phyloP scores from a whole-genome alignment of 2,113 vertebrate species.

The Cromileptes altivelis region DNA sequence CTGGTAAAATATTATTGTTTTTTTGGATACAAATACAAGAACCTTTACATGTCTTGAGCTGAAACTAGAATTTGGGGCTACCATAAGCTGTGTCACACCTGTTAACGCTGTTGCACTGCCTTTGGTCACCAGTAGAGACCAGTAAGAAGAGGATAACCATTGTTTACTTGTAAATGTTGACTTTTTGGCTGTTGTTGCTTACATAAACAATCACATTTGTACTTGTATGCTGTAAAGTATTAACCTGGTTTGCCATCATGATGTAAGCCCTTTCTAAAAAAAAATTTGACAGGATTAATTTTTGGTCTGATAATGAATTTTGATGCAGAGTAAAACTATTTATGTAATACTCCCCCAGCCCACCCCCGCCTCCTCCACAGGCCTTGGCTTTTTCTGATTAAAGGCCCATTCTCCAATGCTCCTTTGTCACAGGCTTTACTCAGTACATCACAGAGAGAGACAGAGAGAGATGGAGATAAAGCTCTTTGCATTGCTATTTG shows the following conservation, averaged over 20 bases:
- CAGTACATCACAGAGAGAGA: slow-evolving; percentile 42
- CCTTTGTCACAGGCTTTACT: slow-evolving; percentile 59
- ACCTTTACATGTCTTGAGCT: not conserved
- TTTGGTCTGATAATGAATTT: slow-evolving; percentile 67
- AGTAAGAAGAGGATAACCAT: not conserved
- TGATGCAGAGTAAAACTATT: slow-evolving; percentile 69
- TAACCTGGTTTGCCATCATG: slow-evolving; percentile 58
- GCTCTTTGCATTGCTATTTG: slow-evolving; percentile 39
- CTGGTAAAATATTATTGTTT: not conserved
- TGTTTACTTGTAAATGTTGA: slow-evolving; percentile 23
- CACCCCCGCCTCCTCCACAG: slow-evolving; percentile 2
- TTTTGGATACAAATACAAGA: not conserved
- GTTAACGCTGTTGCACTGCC: slow-evolving; percentile 21
- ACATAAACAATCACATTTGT: slow-evolving; percentile 47
- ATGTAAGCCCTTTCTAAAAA: slow-evolving; percentile 77
- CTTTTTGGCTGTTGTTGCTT: slow-evolving; percentile 32
- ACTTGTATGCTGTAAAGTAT: slow-evolving; percentile 23
- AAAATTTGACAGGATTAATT: slow-evolving; percentile 71
- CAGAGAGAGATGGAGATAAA: slow-evolving; percentile 33
- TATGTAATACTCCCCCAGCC: slow-evolving; percentile 66
- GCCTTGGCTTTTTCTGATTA: slow-evolving; percentile 66
- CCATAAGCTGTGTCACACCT: not conserved
- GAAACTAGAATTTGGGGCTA: not conserved
- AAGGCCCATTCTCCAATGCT: slow-evolving; percentile 51
- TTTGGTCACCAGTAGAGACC: slow-evolving; percentile 22